A percentile compares a stretch with the other conserved stretches of the same genome.
Conservation (phyloP, 2,797 vertebrate genomes). For the Crenichthys baileyi region DNA sequence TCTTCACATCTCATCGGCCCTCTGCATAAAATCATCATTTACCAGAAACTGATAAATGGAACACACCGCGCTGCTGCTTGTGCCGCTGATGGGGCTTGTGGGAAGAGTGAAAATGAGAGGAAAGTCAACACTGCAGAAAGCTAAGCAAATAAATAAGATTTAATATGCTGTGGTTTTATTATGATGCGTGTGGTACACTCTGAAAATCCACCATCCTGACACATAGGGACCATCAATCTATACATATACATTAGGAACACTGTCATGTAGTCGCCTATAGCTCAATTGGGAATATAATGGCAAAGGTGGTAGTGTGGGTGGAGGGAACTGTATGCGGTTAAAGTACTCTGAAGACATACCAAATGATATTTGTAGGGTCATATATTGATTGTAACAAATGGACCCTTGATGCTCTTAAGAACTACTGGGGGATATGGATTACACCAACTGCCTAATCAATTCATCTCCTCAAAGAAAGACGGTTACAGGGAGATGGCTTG, state of each 20-base stretch:
- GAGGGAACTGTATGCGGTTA: constrained; percentile 45
- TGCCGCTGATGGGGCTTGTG: constrained; percentile 28
- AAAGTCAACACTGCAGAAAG: constrained; percentile 55
- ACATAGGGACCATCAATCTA: constrained; percentile 55
- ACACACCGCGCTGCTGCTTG: constrained; percentile 4
- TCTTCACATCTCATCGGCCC: constrained; percentile 68
- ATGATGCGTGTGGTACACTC: constrained; percentile 28
- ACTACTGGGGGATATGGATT: constrained; percentile 62
- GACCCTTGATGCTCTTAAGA: constrained; percentile 81
- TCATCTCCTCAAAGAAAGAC: constrained; percentile 50
- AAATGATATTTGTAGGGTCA: constrained; percentile 83
- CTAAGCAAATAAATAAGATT: constrained; percentile 53
- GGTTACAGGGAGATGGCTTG: constrained; percentile 39
- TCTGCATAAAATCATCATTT: constrained; percentile 72
- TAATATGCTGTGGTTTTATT: constrained; percentile 38
- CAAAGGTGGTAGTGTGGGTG: constrained; percentile 34
- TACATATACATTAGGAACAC: constrained; percentile 56
- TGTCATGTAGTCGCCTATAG: constrained; percentile 60
- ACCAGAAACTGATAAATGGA: constrained; percentile 51
- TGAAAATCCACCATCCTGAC: constrained; percentile 13
- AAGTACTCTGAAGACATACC: constrained; percentile 64
- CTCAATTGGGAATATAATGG: constrained; percentile 54
- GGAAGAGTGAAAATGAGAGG: constrained; percentile 31
- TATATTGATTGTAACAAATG: constrained; percentile 80
- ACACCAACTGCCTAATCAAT: constrained; percentile 70